These are phyloP conservation scores for Drosophila infuscata DNA, from an alignment of 2,888 invertebrate genomes.

Conservation along the genomic window DNA sequence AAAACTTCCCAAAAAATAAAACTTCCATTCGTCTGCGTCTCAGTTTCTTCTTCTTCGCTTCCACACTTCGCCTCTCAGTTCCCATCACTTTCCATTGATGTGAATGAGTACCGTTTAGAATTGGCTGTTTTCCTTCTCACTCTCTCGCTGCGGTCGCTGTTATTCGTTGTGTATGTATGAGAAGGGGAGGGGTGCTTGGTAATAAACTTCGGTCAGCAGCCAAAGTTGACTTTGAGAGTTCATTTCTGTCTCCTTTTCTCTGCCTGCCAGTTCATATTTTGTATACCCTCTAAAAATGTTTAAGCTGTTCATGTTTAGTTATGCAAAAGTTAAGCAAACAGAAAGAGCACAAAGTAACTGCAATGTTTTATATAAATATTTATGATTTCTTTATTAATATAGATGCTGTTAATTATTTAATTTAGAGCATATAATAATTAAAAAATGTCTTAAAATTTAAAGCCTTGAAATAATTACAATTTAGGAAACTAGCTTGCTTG, in stretches of 20 bases:
- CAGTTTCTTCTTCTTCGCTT: background rate
- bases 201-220: slow-evolving; percentile 72
- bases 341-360: background rate
- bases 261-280: slow-evolving; percentile 6
- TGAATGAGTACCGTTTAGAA: slow-evolving; percentile 71
- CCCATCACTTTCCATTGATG: slow-evolving; percentile 23
- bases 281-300: background rate
- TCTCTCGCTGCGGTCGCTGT: slow-evolving; percentile 14
- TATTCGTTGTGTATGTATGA: fast-evolving
- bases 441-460: too few species aligned
- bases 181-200: slow-evolving; percentile 16
- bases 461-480: too few species aligned
- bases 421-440: too few species aligned
- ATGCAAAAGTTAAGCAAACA: background rate
- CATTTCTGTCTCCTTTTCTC: slow-evolving; percentile 12
- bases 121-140: slow-evolving; percentile 28
- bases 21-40: slow-evolving; percentile 10
- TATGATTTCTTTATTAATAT: too few species aligned
- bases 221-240: slow-evolving; percentile 39
- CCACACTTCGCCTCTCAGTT: background rate
- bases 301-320: background rate
- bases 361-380: too few species aligned
- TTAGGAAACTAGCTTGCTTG: too few species aligned
- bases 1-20: slow-evolving; percentile 42
- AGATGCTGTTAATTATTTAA: too few species aligned